phyloP scores from a whole-genome alignment of 2,888 invertebrate species.

The Gisinianus flammeolus region DNA sequence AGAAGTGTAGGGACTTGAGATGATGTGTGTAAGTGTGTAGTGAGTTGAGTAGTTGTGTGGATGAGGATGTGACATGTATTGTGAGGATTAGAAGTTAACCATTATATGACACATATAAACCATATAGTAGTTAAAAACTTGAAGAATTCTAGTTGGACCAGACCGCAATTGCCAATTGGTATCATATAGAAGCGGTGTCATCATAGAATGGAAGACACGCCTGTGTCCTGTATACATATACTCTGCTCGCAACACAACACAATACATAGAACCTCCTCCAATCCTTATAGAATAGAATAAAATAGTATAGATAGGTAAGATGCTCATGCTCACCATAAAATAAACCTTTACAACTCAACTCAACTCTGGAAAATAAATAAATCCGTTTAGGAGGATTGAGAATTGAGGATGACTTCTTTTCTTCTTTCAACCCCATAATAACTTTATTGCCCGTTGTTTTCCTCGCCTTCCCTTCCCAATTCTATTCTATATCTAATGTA shows the following conservation, averaged over 20 bases:
- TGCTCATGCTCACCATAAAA: not conserved
- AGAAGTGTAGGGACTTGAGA: too few species aligned
- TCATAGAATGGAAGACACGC: slow-evolving; percentile 23
- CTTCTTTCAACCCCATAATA: slow-evolving; percentile 44
- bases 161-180: slow-evolving; percentile 22
- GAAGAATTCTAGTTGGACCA: not conserved
- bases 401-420: slow-evolving; percentile 48
- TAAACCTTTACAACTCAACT: slow-evolving; percentile 45
- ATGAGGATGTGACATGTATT: slow-evolving; percentile 22
- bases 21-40: too few species aligned
- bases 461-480: slow-evolving; percentile 29
- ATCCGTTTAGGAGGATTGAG: slow-evolving; percentile 46
- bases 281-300: not conserved
- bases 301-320: too few species aligned
- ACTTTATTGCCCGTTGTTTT: slow-evolving; percentile 41
- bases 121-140: slow-evolving; percentile 16
- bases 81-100: slow-evolving; percentile 12
- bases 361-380: slow-evolving; percentile 46
- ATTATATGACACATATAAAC: slow-evolving; percentile 29
- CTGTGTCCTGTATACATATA: not conserved
- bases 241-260: too few species aligned
- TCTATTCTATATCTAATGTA: not conserved
- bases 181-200: slow-evolving; percentile 19
- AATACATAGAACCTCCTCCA: not conserved
- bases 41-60: too few species aligned